Evolutionary conservation across 2,888 invertebrate genomes (phyloP), one percentile per base, ranked within the genome.

Genomic region (Hypolimnas misippus): DNA sequence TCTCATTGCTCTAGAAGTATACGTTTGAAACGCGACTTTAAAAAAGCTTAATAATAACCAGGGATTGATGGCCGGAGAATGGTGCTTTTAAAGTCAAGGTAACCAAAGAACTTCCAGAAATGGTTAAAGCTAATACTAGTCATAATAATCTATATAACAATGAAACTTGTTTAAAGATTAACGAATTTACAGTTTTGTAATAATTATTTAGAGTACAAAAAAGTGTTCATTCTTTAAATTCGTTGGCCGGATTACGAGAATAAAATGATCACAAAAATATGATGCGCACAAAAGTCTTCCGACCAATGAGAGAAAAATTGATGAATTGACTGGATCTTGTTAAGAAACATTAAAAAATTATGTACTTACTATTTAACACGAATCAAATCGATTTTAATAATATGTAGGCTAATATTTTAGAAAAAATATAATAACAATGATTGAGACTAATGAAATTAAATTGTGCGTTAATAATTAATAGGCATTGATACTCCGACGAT

Each of bases 311-410:
- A 17, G 17, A 6, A 46, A 12, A 21, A 12, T 38, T 38, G 21
- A 46, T 12, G n/a, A 21, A 46, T 46, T 21, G 12, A 21, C 10
- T 46, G 19, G n/a, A 46, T 19, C 19, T 21, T 25, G 25, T 3
- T 21, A 19, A 44, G 21, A 38, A 38, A n/a, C n/a, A 12, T 46
- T 46, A 46, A 12, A 12, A 17, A 46, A 19, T 19, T 12, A 19
- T n/a, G 44, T 46, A 21, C 19, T 19, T 25, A 54, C n/a, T 52
- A 14, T 44, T 14, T 10, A 16, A 54, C 35, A 49, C 44, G 21
- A 60, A 54, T 21, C 49, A 54, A 60, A 49, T 49, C 46, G 31
- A 60, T 50, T 54, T 49, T 25, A 53, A 12, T 53, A 44, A 19
- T 6, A 21, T 4, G 16, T 16, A 33, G 12, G 12, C 35, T 35